Evolutionary conservation across 2,113 vertebrate species (phyloP).

Genomic region (Ahaetulla prasina): DNA sequence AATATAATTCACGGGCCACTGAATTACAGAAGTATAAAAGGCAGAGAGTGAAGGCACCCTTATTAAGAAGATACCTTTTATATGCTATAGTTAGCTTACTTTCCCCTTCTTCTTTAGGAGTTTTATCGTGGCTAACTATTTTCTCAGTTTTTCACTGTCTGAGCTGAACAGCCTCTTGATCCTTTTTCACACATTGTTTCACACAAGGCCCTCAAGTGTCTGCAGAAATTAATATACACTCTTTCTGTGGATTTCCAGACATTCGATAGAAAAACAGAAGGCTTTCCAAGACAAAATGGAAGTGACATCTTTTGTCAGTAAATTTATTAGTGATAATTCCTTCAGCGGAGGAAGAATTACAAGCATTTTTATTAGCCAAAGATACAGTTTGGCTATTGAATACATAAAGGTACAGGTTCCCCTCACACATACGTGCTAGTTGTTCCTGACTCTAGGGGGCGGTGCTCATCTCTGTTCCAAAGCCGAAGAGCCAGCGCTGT

Average conservation of each 20-base stretch:
- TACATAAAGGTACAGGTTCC: not conserved
- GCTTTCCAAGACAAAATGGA: not conserved
- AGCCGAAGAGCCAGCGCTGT: too few relatives aligned
- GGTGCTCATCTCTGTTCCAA: too few relatives aligned
- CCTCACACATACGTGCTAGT: too few relatives aligned
- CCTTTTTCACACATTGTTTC: conserved; percentile 22
- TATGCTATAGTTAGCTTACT: not conserved
- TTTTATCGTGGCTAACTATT: not conserved
- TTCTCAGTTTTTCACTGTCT: not conserved
- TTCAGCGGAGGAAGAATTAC: not conserved
- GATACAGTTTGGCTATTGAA: not conserved
- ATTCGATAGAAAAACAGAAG: conserved; percentile 7
- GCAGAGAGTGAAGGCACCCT: not conserved
- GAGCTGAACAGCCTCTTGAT: conserved; percentile 37
- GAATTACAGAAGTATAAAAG: conserved; percentile 21
- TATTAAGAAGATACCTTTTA: conserved; percentile 36
- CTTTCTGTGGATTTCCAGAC: conserved; percentile 20
- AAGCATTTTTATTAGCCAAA: not conserved
- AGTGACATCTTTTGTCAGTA: not conserved
- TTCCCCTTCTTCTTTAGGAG: not conserved
- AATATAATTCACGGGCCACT: conserved; percentile 8
- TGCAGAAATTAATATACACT: conserved; percentile 34
- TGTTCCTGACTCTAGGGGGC: too few relatives aligned
- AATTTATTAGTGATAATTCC: conserved; percentile 16
- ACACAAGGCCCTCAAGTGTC: conserved; percentile 17